Evolutionary conservation across 2,113 vertebrate genomes (phyloP).

Genomic region (Myotis yumanensis): DNA sequence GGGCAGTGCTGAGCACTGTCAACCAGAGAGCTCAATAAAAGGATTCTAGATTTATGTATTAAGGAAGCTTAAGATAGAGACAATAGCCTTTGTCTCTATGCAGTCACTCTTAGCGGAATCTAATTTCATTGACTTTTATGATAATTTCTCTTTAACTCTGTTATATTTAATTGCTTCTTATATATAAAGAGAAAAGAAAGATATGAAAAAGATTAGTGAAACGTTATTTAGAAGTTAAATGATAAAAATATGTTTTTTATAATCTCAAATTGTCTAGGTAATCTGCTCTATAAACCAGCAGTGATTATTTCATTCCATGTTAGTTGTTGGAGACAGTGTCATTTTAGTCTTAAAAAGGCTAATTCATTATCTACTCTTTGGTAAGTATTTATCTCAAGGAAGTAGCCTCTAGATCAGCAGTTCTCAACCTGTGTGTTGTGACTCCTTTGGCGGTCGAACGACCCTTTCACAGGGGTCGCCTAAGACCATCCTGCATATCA

Average conservation of each 20-base stretch:
- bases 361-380: neutral
- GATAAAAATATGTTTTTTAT: neutral
- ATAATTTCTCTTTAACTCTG: neutral
- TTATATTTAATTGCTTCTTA: neutral
- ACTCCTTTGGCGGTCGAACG: too few species aligned
- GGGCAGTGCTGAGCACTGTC: neutral
- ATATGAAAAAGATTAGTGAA: neutral
- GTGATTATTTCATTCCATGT: neutral
- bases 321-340: neutral
- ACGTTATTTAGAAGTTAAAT: neutral
- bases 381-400: neutral
- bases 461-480: too few species aligned
- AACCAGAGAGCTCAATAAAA: neutral
- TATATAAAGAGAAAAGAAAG: neutral
- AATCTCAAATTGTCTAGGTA: neutral
- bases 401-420: neutral
- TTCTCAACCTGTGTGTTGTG: too few species aligned
- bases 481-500: too few species aligned
- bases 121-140: constrained; percentile 20
- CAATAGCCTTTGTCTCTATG: neutral
- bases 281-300: neutral
- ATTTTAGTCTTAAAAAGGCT: neutral
- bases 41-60: neutral
- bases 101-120: neutral
- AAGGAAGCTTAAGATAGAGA: neutral